Percentiles rank a stretch among this genome's conserved stretches.
These are phyloP conservation scores for Bagarius yarrelli DNA, from an alignment of 2,113 vertebrate species.

Conservation along the genomic window DNA sequence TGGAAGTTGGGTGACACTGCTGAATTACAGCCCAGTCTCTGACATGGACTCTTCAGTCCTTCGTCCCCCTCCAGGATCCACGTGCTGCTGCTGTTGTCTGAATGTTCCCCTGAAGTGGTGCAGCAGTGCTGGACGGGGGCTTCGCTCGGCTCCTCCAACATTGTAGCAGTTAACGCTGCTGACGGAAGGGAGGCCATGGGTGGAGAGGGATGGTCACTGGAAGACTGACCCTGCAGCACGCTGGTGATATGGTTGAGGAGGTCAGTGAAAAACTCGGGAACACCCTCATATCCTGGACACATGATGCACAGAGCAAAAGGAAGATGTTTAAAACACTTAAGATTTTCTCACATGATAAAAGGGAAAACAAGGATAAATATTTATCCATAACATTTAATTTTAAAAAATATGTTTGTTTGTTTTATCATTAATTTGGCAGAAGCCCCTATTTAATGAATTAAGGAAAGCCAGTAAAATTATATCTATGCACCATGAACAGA, in stretches of 20 bases:
- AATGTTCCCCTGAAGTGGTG: constrained; percentile 78
- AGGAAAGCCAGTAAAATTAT: neutral
- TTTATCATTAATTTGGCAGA: no score
- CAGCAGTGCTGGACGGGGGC: constrained; percentile 73
- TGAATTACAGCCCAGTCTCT: constrained; percentile 93
- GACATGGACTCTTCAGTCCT: constrained; percentile 80
- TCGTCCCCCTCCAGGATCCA: constrained; percentile 84
- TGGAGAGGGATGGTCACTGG: constrained; percentile 62
- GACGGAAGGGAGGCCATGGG: constrained; percentile 56
- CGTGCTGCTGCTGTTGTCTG: constrained; percentile 59
- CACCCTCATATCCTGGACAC: constrained; percentile 88
- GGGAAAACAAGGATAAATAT: no score
- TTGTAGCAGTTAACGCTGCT: constrained; percentile 58
- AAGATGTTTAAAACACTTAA: neutral
- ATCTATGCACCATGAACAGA: neutral
- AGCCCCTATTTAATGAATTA: no score
- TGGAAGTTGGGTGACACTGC: constrained; percentile 94
- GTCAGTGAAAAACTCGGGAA: constrained; percentile 92
- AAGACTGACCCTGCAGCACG: constrained; percentile 80
- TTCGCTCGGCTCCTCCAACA: constrained; percentile 69
- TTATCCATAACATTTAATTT: no score
- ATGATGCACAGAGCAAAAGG: neutral
- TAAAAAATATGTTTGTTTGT: no score
- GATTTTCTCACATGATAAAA: no score
- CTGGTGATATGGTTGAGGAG: constrained; percentile 92